Evolutionary conservation across 1,140 invertebrate genomes (phyloP).

Genomic region (Agrypnia vestita): DNA sequence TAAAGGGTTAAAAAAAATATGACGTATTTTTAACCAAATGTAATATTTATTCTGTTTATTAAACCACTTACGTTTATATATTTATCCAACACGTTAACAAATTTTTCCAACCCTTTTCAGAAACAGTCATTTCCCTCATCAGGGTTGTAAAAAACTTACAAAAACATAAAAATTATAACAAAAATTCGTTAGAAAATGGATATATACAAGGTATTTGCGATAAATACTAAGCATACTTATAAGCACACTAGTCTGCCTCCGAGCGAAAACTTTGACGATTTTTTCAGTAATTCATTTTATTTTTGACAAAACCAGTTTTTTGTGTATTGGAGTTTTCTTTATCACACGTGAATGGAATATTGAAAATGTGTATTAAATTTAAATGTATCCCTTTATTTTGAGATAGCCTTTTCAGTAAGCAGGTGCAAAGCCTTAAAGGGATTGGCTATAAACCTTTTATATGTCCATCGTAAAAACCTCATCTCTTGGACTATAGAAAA

Average conservation of each 20-base stretch:
- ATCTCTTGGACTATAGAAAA: slow-evolving; percentile 36
- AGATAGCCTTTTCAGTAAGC: slow-evolving; percentile 31
- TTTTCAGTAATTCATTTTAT: not conserved
- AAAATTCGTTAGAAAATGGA: not conserved
- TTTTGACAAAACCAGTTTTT: not conserved
- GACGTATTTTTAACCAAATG: too few relatives aligned
- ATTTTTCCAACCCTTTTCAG: too few relatives aligned
- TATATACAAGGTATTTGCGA: not conserved
- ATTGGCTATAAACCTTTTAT: slow-evolving; percentile 33
- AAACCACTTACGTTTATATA: too few relatives aligned
- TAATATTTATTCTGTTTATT: too few relatives aligned
- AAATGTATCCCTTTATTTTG: slow-evolving; percentile 13
- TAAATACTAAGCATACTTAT: too few relatives aligned
- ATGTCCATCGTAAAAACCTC: slow-evolving; percentile 34
- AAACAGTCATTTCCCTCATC: too few relatives aligned
- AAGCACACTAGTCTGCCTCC: too few relatives aligned
- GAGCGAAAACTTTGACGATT: not conserved
- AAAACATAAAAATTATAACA: too few relatives aligned
- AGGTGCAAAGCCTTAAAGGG: slow-evolving; percentile 33
- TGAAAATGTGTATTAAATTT: slow-evolving; percentile 31
- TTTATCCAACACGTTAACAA: too few relatives aligned
- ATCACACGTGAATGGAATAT: not conserved
- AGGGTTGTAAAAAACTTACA: too few relatives aligned
- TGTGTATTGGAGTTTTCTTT: not conserved
- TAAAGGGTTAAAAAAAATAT: too few relatives aligned